Conservation (phyloP, 2,888 invertebrate species). For the Icerya purchasi region DNA sequence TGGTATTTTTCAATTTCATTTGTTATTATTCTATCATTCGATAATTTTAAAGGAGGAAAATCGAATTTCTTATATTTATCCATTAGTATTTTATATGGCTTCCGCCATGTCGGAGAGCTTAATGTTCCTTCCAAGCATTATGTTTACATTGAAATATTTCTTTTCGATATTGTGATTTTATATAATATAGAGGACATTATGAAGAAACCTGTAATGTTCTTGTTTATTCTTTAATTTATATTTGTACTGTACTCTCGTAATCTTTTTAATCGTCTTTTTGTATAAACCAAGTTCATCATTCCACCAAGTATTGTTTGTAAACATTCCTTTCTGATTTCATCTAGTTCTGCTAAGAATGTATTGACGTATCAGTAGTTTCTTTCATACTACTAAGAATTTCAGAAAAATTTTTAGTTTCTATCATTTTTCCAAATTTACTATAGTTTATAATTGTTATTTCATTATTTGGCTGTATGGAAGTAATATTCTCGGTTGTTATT, state of each 20-base stretch:
- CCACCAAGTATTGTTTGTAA: neutral
- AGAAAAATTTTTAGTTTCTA: neutral
- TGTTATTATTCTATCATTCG: too few species aligned
- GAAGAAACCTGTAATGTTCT: too few species aligned
- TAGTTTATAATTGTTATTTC: constrained; percentile 2
- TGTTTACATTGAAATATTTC: too few species aligned
- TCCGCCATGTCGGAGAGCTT: too few species aligned
- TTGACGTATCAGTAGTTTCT: neutral
- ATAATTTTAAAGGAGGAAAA: too few species aligned
- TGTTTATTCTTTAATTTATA: too few species aligned
- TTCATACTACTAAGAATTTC: neutral
- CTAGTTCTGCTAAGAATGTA: neutral
- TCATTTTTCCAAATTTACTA: neutral
- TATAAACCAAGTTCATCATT: neutral
- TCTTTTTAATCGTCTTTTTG: neutral
- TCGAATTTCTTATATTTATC: too few species aligned
- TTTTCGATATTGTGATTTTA: too few species aligned
- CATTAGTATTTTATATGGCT: too few species aligned
- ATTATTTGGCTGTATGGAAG: neutral
- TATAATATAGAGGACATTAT: too few species aligned
- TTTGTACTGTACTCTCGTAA: neutral
- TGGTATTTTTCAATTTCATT: too few species aligned
- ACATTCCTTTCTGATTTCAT: neutral
- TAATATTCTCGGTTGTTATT: neutral
- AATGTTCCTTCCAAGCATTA: too few species aligned